phyloP scores from a whole-genome alignment of 2,113 vertebrate species.

The Irena cyanogastra region DNA sequence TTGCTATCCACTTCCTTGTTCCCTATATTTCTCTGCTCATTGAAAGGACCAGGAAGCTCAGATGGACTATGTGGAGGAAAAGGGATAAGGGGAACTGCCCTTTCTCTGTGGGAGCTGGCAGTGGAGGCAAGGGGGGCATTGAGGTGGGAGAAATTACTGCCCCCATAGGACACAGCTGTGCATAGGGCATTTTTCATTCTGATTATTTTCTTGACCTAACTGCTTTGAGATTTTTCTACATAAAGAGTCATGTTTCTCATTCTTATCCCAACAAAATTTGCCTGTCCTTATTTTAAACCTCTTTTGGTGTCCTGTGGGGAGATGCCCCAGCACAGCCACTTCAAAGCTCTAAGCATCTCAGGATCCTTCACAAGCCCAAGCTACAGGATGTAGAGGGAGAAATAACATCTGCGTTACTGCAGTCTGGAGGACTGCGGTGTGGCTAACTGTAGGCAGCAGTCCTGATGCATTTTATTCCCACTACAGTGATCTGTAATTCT shows the following conservation, averaged over 20 bases:
- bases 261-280: not conserved
- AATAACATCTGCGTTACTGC: not conserved
- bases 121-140: accelerated
- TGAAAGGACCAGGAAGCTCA: not conserved
- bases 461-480: not conserved
- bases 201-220: not conserved
- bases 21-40: not conserved
- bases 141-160: not conserved
- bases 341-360: not conserved
- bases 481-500: not conserved
- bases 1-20: not conserved
- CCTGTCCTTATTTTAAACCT: not conserved
- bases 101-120: not conserved
- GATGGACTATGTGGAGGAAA: too few relatives aligned
- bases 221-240: not conserved
- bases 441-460: not conserved
- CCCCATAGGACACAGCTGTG: accelerated
- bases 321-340: not conserved
- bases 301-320: not conserved
- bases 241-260: not conserved
- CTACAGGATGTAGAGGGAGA: not conserved
- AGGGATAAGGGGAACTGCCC: not conserved
- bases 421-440: not conserved
- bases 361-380: not conserved
- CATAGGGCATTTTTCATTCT: not conserved